These are phyloP conservation scores for Rhinatrema bivittatum DNA, from an alignment of 2,797 vertebrate genomes.

Conservation along the genomic window DNA sequence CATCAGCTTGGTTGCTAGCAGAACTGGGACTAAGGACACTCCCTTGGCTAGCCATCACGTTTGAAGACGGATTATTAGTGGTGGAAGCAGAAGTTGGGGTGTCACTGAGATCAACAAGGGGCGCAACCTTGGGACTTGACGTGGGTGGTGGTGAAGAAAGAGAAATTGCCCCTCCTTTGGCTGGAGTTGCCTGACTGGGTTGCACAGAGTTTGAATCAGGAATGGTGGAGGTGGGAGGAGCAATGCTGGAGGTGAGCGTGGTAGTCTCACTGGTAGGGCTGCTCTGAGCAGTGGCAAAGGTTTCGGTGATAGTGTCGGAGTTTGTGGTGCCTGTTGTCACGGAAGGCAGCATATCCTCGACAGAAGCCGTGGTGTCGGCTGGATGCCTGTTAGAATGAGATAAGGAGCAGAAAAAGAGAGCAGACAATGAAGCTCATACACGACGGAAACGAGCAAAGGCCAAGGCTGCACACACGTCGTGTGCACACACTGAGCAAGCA, in stretches of 20 bases:
- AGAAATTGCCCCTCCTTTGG: constrained; percentile 48
- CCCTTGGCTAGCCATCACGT: constrained; percentile 50
- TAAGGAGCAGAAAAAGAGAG: constrained; percentile 74
- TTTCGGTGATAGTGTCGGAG: constrained; percentile 92
- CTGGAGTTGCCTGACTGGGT: constrained; percentile 50
- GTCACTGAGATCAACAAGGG: constrained; percentile 89
- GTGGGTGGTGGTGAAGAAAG: constrained; percentile 43
- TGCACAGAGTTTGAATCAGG: constrained; percentile 62
- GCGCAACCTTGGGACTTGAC: constrained; percentile 64
- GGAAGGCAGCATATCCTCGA: constrained; percentile 93
- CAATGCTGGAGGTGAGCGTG: constrained; percentile 86
- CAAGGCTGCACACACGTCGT: constrained; percentile 41
- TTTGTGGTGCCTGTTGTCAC: constrained; percentile 83
- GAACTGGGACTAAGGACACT: constrained; percentile 47
- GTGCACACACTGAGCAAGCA: constrained; percentile 6
- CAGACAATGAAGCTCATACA: constrained; percentile 72
- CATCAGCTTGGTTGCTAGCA: constrained; percentile 25
- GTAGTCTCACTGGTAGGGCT: constrained; percentile 96
- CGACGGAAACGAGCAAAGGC: constrained; percentile 61
- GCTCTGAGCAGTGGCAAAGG: constrained; percentile 89
- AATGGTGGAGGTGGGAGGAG: constrained; percentile 55
- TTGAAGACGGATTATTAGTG: constrained; percentile 40
- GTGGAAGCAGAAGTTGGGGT: constrained; percentile 46
- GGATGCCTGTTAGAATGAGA: constrained; percentile 84
- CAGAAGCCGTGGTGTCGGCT: constrained; percentile 74